These are phyloP conservation scores for Platerodrilus igneus DNA, from an alignment of 2,888 invertebrate species.

Conservation along the genomic window DNA sequence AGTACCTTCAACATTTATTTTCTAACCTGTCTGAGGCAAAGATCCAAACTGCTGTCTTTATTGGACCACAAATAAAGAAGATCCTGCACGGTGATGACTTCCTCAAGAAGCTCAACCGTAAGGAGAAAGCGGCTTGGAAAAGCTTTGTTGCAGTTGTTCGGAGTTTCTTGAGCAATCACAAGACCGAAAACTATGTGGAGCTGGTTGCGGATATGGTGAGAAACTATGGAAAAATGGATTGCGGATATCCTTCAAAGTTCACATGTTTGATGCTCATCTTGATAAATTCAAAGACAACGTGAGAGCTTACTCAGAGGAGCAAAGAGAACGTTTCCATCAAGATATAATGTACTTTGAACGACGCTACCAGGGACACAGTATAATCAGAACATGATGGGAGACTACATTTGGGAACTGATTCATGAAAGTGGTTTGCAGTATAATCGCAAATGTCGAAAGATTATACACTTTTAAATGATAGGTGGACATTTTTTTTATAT, in stretches of 20 bases:
- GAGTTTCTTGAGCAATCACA: constrained; percentile 27
- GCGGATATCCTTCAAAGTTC: constrained; percentile 33
- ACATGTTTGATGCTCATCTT: constrained; percentile 35
- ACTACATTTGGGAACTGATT: constrained; percentile 27
- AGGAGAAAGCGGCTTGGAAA: too few relatives aligned
- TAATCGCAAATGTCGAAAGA: too few relatives aligned
- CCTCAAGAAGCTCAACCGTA: too few relatives aligned
- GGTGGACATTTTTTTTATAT: too few relatives aligned
- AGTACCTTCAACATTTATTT: too few relatives aligned
- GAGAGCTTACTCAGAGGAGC: constrained; percentile 33
- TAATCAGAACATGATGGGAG: constrained; percentile 30
- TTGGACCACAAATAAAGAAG: too few relatives aligned
- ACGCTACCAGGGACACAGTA: constrained; percentile 31
- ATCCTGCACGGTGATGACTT: too few relatives aligned
- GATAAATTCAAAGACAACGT: constrained; percentile 32
- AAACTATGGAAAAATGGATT: constrained; percentile 28
- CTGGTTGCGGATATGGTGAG: too few relatives aligned
- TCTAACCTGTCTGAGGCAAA: too few relatives aligned
- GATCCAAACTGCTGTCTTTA: too few relatives aligned
- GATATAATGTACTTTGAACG: constrained; percentile 32
- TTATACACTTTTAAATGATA: too few relatives aligned
- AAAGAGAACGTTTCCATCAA: constrained; percentile 36
- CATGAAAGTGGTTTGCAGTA: constrained; percentile 11
- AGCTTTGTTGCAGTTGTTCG: constrained; percentile 18
- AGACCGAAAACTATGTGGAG: constrained; percentile 32